Conservation (phyloP, 2,113 vertebrate genomes). For the Mesembrinibis cayennensis region DNA sequence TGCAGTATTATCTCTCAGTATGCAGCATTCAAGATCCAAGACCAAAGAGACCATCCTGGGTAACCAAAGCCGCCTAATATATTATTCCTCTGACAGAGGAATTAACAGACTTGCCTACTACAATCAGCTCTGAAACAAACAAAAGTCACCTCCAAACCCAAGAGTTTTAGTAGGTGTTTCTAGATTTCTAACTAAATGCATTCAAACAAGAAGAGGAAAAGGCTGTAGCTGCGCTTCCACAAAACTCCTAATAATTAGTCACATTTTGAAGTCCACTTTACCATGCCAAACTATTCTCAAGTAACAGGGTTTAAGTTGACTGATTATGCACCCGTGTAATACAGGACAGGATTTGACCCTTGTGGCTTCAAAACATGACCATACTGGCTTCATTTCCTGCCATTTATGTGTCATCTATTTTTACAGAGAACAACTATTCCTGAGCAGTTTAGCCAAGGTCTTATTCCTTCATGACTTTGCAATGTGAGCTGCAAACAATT, state of each 20-base stretch:
- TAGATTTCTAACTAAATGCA: not conserved
- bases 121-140: not conserved
- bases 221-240: not conserved
- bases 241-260: not conserved
- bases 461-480: conserved; percentile 17
- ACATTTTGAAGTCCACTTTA: not conserved
- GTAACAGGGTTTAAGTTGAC: not conserved
- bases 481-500: conserved; percentile 20
- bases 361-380: conserved; percentile 28
- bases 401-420: conserved; percentile 55
- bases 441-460: conserved; percentile 23
- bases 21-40: not conserved
- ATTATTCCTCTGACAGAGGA: not conserved
- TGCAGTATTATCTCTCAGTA: not conserved
- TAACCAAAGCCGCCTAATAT: not conserved
- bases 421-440: conserved; percentile 30
- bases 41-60: not conserved
- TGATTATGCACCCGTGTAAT: not conserved
- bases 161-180: not conserved
- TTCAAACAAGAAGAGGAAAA: not conserved
- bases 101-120: not conserved
- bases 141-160: not conserved
- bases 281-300: not conserved
- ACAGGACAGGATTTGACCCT: conserved; percentile 38
- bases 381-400: conserved; percentile 56